phyloP scores from a whole-genome alignment of 2,888 invertebrate species.

The Chloroclystis v-ata region DNA sequence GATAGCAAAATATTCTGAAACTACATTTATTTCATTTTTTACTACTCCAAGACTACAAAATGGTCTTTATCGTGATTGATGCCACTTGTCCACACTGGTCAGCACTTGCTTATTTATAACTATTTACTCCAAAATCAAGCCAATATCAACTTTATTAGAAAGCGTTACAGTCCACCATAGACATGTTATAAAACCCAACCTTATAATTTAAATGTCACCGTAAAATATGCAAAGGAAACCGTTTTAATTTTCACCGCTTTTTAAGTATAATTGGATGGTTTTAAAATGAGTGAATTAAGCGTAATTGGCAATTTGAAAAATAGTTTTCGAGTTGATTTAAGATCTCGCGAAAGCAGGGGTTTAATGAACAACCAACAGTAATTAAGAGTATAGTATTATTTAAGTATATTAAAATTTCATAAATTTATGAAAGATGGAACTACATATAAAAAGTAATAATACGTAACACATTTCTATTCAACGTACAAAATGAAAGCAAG shows the following conservation, averaged over 20 bases:
- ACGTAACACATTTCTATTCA: too few relatives aligned
- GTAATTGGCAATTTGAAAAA: too few relatives aligned
- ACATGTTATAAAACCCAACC: neutral
- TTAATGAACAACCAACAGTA: too few relatives aligned
- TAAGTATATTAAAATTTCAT: too few relatives aligned
- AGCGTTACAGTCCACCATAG: too few relatives aligned
- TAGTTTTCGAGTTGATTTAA: too few relatives aligned
- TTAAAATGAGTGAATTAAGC: neutral
- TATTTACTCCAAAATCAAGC: neutral
- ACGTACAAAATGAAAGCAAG: neutral
- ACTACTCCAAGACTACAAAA: constrained; percentile 23
- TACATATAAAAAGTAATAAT: too few relatives aligned
- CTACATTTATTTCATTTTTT: too few relatives aligned
- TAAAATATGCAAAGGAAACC: constrained; percentile 30
- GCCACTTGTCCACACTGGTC: constrained; percentile 36
- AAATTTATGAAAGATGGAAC: too few relatives aligned
- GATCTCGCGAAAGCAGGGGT: too few relatives aligned
- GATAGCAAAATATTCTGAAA: too few relatives aligned
- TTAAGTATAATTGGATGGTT: constrained; percentile 30
- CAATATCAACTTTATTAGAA: constrained; percentile 8
- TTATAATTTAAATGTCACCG: constrained; percentile 33
- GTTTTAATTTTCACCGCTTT: constrained; percentile 29
- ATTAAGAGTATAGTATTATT: too few relatives aligned
- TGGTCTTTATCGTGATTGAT: constrained; percentile 44
- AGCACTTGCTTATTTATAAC: constrained; percentile 40